phyloP scores from a whole-genome alignment of 2,888 invertebrate species.

The Aspidiotus rigidus region DNA sequence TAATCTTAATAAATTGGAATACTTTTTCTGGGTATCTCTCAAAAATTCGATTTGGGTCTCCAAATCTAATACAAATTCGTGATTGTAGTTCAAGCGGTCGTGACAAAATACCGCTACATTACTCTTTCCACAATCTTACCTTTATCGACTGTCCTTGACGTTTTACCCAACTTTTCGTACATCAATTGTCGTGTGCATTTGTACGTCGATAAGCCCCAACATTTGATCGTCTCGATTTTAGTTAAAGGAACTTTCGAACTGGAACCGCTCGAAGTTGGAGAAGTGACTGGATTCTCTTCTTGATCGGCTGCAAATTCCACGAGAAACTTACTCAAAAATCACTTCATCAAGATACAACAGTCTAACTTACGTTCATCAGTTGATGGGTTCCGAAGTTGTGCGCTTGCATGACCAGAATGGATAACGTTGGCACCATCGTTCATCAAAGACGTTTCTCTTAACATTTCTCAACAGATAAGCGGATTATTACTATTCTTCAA shows the following conservation, averaged over 20 bases:
- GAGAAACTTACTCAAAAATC: background rate
- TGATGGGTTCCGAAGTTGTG: conserved; percentile 41
- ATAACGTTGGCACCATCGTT: conserved; percentile 66
- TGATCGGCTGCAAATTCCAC: conserved; percentile 6
- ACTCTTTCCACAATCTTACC: conserved; percentile 45
- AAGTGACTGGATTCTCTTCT: conserved; percentile 7
- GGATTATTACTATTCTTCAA: background rate
- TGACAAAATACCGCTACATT: conserved; percentile 6
- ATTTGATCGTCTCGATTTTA: conserved; percentile 83
- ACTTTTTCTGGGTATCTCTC: conserved; percentile 88
- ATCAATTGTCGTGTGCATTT: conserved; percentile 96
- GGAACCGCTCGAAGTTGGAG: conserved; percentile 55
- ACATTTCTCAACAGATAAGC: conserved; percentile 55
- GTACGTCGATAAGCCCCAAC: conserved; percentile 96
- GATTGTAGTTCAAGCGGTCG: background rate
- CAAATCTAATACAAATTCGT: conserved; percentile 54
- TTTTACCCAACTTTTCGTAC: conserved; percentile 92
- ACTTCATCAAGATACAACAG: background rate
- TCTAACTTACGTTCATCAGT: conserved; percentile 14
- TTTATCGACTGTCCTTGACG: conserved; percentile 78
- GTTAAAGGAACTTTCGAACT: conserved; percentile 44
- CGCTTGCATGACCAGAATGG: conserved; percentile 59
- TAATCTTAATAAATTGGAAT: conserved; percentile 75
- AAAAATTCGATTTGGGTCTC: conserved; percentile 88
- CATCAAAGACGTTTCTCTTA: conserved; percentile 70